A percentile compares a stretch with the other conserved stretches of the same genome.
Conservation (phyloP, 37 sponge, comb jelly and placozoan species). For the Eunapius fragilis region DNA sequence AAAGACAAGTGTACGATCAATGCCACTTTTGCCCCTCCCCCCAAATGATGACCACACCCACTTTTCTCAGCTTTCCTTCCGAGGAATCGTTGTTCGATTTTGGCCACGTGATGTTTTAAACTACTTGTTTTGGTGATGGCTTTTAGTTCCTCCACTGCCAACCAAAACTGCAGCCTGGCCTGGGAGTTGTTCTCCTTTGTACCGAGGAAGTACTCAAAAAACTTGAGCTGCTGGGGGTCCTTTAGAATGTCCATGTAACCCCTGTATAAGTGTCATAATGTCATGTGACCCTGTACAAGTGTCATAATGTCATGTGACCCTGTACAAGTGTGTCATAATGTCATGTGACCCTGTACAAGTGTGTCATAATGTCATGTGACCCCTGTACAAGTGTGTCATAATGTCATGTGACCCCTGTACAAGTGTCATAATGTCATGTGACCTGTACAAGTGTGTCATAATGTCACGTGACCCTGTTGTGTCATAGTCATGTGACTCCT, state of each 20-base stretch:
- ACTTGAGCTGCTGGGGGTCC: constrained; percentile 24
- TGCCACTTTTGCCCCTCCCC: neutral
- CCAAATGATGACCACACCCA: constrained; percentile 32
- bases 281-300: too few relatives aligned
- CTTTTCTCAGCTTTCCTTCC: constrained; percentile 15
- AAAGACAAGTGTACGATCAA: neutral
- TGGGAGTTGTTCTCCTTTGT: constrained; percentile 34
- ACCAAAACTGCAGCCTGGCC: constrained; percentile 68
- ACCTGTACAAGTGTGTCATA: too few relatives aligned
- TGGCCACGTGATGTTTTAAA: neutral
- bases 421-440: too few relatives aligned
- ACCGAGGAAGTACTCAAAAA: constrained; percentile 48
- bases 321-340: too few relatives aligned
- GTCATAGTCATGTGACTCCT: too few relatives aligned
- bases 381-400: too few relatives aligned
- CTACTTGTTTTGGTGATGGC: neutral
- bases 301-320: too few relatives aligned
- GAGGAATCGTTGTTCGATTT: constrained; percentile 53
- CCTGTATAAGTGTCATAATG: too few relatives aligned
- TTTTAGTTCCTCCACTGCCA: constrained; percentile 72
- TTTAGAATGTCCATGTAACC: constrained; percentile 55
- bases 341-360: too few relatives aligned
- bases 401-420: too few relatives aligned
- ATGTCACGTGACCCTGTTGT: too few relatives aligned
- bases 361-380: too few relatives aligned